phyloP scores from a whole-genome alignment of 2,888 invertebrate genomes.

The Ormyrus pomaceus region DNA sequence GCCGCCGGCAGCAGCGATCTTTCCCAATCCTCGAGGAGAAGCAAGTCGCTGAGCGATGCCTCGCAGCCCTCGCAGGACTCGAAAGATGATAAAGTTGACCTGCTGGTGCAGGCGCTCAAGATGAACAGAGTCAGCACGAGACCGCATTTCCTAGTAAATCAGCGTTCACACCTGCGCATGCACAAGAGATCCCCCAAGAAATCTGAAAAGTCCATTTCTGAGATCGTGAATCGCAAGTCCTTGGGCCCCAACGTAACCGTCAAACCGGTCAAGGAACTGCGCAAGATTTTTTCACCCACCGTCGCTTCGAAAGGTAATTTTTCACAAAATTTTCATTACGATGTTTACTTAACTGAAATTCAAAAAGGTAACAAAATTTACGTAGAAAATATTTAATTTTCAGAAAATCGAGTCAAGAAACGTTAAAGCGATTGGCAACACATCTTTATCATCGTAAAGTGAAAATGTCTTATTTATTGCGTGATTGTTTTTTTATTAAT shows the following conservation, averaged over 20 bases:
- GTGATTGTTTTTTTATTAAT: too few species aligned
- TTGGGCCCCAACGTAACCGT: slow-evolving; percentile 34
- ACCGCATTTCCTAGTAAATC: neutral
- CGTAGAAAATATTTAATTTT: too few species aligned
- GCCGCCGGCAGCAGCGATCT: too few species aligned
- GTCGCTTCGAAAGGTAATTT: too few species aligned
- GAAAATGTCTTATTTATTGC: too few species aligned
- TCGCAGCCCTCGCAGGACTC: neutral
- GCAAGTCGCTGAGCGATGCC: slow-evolving; percentile 12
- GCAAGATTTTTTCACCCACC: slow-evolving; percentile 33
- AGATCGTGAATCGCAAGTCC: slow-evolving; percentile 33
- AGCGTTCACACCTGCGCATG: neutral
- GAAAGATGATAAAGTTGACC: neutral
- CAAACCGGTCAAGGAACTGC: slow-evolving; percentile 29
- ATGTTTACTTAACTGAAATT: too few species aligned
- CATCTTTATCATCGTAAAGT: too few species aligned
- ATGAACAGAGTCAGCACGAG: neutral
- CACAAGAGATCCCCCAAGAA: neutral
- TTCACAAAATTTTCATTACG: too few species aligned
- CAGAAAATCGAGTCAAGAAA: too few species aligned
- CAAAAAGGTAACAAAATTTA: too few species aligned
- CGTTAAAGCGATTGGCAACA: too few species aligned
- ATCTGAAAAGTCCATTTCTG: neutral
- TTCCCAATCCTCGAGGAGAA: neutral
- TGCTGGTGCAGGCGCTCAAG: neutral